Conservation (phyloP, 2,797 vertebrate species). For the Sarcophilus harrisii region DNA sequence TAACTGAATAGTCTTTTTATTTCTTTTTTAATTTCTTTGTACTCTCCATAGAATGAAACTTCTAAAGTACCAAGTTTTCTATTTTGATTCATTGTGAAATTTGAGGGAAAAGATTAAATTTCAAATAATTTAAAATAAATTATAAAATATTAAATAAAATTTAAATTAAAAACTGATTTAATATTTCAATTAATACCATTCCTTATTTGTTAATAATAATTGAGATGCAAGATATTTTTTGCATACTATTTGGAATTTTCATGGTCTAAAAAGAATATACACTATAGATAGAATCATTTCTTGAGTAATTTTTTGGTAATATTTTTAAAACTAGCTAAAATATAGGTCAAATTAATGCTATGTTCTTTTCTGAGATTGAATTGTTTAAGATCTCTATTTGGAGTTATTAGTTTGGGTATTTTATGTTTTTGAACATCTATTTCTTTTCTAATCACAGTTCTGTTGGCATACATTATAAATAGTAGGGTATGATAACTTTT, state of each 20-base stretch:
- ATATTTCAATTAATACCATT: background rate
- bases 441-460: background rate
- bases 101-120: background rate
- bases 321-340: background rate
- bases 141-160: background rate
- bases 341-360: background rate
- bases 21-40: background rate
- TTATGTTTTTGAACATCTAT: background rate
- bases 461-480: background rate
- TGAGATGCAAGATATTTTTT: background rate
- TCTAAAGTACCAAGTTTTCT: background rate
- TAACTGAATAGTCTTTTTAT: background rate
- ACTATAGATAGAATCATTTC: background rate
- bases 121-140: background rate
- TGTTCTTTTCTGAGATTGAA: background rate
- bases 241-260: background rate
- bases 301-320: background rate
- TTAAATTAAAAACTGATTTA: background rate
- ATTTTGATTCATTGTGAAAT: background rate
- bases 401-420: background rate
- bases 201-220: background rate
- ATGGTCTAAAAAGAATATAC: background rate
- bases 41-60: background rate
- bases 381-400: background rate
- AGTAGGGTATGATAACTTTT: background rate